phyloP scores from a whole-genome alignment of 1,140 invertebrate species.

The Formica exsecta region DNA sequence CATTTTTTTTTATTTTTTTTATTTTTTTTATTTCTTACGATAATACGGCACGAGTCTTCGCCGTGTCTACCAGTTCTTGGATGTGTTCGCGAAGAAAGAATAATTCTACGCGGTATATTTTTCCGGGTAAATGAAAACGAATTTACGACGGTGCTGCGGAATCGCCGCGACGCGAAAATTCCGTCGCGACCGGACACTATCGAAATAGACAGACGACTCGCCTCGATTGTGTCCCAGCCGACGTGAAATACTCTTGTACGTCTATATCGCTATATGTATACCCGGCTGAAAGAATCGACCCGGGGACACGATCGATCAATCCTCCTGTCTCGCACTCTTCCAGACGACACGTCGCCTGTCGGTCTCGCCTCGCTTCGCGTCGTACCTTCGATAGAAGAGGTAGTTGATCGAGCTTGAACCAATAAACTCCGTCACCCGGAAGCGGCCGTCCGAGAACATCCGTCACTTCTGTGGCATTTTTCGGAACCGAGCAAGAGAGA shows the following conservation, averaged over 20 bases:
- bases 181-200: background rate
- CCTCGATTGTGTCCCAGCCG: too few species aligned
- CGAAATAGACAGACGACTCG: background rate
- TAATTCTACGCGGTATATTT: background rate
- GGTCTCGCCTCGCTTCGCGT: background rate
- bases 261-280: too few species aligned
- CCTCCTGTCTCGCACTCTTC: conserved; percentile 6
- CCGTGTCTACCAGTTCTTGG: background rate
- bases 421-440: conserved; percentile 12
- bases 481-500: background rate
- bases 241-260: too few species aligned
- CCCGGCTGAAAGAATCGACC: background rate
- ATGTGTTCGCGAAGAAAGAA: background rate
- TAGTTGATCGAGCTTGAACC: background rate
- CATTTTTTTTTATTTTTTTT: conserved; percentile 1
- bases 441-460: background rate
- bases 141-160: too few species aligned
- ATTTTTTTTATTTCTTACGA: background rate
- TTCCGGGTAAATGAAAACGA: too few species aligned
- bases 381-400: background rate
- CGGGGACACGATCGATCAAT: background rate
- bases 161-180: too few species aligned
- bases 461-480: background rate
- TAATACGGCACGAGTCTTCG: background rate
- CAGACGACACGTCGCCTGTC: conserved; percentile 2